phyloP scores from a whole-genome alignment of 1,140 invertebrate genomes.

The roundworm (Caenorhabditis elegans) region WBcel235 BX284605.5:20536501-20537000 shows the following conservation, averaged over 20 bases:
- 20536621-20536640: no score
- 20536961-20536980: constrained; percentile 51
- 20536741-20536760: no score
- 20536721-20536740: no score
- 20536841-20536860: constrained; percentile 33
- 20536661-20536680: no score
- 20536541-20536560: constrained; percentile 24
- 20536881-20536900: constrained; percentile 53
- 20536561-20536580: background rate
- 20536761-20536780: no score
- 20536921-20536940: constrained; percentile 51
- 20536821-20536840: constrained; percentile 25
- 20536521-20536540: background rate
- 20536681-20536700: no score
- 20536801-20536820: no score
- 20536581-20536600: no score
- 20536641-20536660: no score
- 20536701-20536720: no score
- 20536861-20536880: constrained; percentile 52
- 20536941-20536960: constrained; percentile 33
- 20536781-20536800: no score
- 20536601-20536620: no score
- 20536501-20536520: background rate
- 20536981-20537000: constrained; percentile 51
- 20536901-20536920: constrained; percentile 53